Percentiles rank a stretch among this genome's conserved stretches.
Conservation (phyloP, 2,797 vertebrate genomes). For the Ctenosaura bakeri region DNA sequence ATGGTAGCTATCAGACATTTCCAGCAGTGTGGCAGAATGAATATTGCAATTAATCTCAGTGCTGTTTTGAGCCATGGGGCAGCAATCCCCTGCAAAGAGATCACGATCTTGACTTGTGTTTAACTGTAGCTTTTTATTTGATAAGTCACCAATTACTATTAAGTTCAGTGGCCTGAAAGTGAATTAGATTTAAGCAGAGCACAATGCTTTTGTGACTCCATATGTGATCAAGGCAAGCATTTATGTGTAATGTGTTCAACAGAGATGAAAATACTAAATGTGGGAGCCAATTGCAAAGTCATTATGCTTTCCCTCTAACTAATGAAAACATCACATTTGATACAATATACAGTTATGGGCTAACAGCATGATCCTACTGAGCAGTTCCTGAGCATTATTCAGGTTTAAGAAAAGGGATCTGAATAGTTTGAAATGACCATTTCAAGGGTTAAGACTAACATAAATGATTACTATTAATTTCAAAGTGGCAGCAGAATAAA, state of each 20-base stretch:
- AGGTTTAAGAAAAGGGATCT: constrained; percentile 75
- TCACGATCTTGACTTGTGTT: constrained; percentile 64
- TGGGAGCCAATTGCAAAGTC: constrained; percentile 79
- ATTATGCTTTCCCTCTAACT: constrained; percentile 72
- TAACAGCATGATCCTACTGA: constrained; percentile 74
- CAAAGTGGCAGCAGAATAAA: constrained; percentile 59
- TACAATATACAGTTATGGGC: constrained; percentile 74
- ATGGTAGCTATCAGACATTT: constrained; percentile 33
- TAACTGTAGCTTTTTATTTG: constrained; percentile 65
- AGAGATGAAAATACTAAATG: constrained; percentile 78
- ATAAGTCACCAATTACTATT: constrained; percentile 73
- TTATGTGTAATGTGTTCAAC: constrained; percentile 73
- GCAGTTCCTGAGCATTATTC: constrained; percentile 72
- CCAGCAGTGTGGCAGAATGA: constrained; percentile 37
- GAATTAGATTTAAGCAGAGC: constrained; percentile 71
- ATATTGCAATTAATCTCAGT: constrained; percentile 29
- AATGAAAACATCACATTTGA: constrained; percentile 79
- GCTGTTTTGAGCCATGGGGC: constrained; percentile 53
- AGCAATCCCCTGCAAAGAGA: constrained; percentile 47
- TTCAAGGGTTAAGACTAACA: constrained; percentile 74
- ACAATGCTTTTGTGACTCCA: constrained; percentile 63
- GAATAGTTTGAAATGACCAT: constrained; percentile 73
- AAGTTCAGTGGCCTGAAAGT: constrained; percentile 71
- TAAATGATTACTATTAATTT: constrained; percentile 65
- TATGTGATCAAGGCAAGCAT: constrained; percentile 66